phyloP scores from a whole-genome alignment of 2,888 invertebrate genomes.

The Ormia ochracea region DNA sequence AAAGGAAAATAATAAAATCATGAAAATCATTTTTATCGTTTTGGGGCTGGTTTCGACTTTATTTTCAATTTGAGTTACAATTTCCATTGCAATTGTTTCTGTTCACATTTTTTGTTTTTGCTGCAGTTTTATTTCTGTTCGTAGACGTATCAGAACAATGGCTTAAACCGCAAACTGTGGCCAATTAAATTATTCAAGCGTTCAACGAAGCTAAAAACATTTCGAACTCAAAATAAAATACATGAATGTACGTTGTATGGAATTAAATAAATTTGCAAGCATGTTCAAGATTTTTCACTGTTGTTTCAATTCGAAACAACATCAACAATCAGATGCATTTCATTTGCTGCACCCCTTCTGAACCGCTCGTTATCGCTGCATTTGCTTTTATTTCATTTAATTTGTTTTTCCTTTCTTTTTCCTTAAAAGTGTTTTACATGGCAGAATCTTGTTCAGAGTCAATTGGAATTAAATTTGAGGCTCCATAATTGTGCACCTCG shows the following conservation, averaged over 20 bases:
- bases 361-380: no score
- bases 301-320: neutral
- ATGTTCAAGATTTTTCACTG: constrained; percentile 9
- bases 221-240: constrained; percentile 23
- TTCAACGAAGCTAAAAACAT: constrained; percentile 33
- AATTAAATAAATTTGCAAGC: constrained; percentile 51
- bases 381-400: neutral
- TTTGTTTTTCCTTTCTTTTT: neutral
- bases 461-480: constrained; percentile 13
- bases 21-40: constrained; percentile 39
- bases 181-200: constrained; percentile 61
- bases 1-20: constrained; percentile 35
- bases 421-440: constrained; percentile 20
- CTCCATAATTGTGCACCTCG: constrained; percentile 3
- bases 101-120: neutral
- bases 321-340: neutral
- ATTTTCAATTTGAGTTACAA: constrained; percentile 25
- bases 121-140: neutral
- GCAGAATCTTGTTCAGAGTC: constrained; percentile 12
- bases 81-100: constrained; percentile 32
- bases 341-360: neutral
- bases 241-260: no score
- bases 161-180: constrained; percentile 53
- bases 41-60: constrained; percentile 46
- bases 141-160: constrained; percentile 27